Conservation (phyloP, 1,140 invertebrate genomes). For the Atopsyche davidsoni region DNA sequence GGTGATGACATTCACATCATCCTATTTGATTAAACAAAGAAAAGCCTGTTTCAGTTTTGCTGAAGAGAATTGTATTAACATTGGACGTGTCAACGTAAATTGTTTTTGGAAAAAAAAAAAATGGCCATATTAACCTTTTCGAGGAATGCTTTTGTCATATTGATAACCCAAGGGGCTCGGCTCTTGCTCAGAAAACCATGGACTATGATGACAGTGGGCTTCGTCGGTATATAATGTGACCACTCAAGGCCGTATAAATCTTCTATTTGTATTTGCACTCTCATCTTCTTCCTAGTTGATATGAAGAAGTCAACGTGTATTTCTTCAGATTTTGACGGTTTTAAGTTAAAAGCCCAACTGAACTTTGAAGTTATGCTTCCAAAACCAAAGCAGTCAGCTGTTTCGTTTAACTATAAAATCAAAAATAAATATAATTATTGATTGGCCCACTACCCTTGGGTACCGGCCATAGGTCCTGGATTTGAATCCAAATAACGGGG, state of each 20-base stretch:
- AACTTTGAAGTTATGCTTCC: conserved; percentile 30
- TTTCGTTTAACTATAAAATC: conserved; percentile 8
- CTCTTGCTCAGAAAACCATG: conserved; percentile 55
- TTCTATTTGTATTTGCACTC: conserved; percentile 35
- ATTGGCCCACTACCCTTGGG: no score
- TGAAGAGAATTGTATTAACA: no score
- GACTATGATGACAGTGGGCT: conserved; percentile 49
- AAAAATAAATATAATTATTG: no score
- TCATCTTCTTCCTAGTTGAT: conserved; percentile 32
- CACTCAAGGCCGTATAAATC: conserved; percentile 53
- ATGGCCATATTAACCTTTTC: no score
- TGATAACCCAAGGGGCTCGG: conserved; percentile 46
- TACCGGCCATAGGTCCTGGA: no score
- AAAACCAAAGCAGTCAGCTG: conserved; percentile 38
- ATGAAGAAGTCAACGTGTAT: conserved; percentile 37
- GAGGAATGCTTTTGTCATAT: conserved; percentile 48
- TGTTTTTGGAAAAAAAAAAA: no score
- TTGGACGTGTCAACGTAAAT: no score
- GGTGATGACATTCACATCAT: conserved; percentile 50
- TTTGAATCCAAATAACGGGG: no score
- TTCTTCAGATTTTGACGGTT: conserved; percentile 27
- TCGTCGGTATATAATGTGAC: conserved; percentile 47
- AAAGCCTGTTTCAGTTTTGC: no score
- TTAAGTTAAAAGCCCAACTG: conserved; percentile 31
- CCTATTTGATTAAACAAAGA: no score